Conservation (phyloP, 1,140 invertebrate species). For the Fragariocoptes setiger region DNA sequence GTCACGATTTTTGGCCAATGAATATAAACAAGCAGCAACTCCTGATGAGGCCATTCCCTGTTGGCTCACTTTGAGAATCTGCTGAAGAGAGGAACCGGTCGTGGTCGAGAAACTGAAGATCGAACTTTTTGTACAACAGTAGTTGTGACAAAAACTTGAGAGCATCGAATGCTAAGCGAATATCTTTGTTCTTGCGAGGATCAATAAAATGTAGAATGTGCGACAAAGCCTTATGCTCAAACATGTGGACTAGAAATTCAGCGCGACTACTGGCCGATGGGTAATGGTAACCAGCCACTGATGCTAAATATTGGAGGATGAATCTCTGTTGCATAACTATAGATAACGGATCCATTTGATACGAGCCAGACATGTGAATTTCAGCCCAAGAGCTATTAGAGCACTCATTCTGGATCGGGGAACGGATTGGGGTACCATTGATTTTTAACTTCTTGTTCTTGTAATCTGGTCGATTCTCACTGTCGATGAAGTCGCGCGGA, state of each 20-base stretch:
- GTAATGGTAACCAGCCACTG: slow-evolving; percentile 87
- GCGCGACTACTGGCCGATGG: too few species aligned
- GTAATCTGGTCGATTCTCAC: too few species aligned
- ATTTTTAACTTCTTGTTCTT: background rate
- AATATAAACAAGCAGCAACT: slow-evolving; percentile 78
- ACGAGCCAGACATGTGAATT: slow-evolving; percentile 48
- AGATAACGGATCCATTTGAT: slow-evolving; percentile 56
- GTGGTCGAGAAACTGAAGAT: slow-evolving; percentile 60
- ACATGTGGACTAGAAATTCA: slow-evolving; percentile 66
- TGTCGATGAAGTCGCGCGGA: too few species aligned
- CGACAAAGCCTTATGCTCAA: slow-evolving; percentile 60
- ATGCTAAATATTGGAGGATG: slow-evolving; percentile 61
- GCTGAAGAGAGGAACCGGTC: slow-evolving; percentile 42
- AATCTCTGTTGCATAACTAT: slow-evolving; percentile 57
- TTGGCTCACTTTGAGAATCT: slow-evolving; percentile 54
- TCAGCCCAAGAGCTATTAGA: slow-evolving; percentile 62
- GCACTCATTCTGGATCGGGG: slow-evolving; percentile 9
- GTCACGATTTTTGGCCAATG: slow-evolving; percentile 82
- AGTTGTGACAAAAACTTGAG: slow-evolving; percentile 51
- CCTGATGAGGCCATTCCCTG: slow-evolving; percentile 79
- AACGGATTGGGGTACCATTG: background rate
- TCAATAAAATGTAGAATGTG: slow-evolving; percentile 69
- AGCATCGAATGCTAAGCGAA: slow-evolving; percentile 70
- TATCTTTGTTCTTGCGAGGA: slow-evolving; percentile 50
- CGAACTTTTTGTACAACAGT: slow-evolving; percentile 87